phyloP scores from a whole-genome alignment of 2,888 invertebrate species.

The Coleophora deauratella region DNA sequence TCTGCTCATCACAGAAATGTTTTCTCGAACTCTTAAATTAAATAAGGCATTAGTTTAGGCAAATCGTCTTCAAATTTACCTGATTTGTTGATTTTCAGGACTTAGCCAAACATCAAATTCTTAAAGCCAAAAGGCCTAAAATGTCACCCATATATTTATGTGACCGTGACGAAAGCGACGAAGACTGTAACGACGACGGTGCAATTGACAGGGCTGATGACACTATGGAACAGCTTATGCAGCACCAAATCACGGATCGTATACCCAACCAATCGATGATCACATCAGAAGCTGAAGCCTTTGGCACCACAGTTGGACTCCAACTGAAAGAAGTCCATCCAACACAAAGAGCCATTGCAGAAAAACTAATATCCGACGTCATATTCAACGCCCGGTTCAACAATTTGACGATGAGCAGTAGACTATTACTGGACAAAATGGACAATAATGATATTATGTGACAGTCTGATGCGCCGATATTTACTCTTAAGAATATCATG shows the following conservation, averaged over 20 bases:
- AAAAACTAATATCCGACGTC: conserved; percentile 37
- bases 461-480: background rate
- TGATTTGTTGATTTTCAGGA: background rate
- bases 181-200: background rate
- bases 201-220: background rate
- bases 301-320: conserved; percentile 24
- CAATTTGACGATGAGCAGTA: conserved; percentile 20
- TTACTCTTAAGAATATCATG: background rate
- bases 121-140: background rate
- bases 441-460: conserved; percentile 2
- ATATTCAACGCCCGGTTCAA: conserved; percentile 30
- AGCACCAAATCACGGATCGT: too few species aligned
- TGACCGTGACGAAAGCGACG: conserved; percentile 3
- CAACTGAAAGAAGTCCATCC: conserved; percentile 26
- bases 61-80: too few species aligned
- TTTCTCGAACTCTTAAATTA: too few species aligned
- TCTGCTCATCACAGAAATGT: too few species aligned
- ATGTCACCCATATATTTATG: conserved; percentile 3
- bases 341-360: conserved; percentile 27
- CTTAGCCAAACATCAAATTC: background rate
- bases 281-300: conserved; percentile 13
- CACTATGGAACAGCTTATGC: background rate
- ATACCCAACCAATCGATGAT: background rate
- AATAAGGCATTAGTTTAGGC: too few species aligned
- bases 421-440: conserved; percentile 11